These are phyloP conservation scores for Agriopis leucophaearia DNA, from an alignment of 2,888 invertebrate genomes.

Conservation along the genomic window DNA sequence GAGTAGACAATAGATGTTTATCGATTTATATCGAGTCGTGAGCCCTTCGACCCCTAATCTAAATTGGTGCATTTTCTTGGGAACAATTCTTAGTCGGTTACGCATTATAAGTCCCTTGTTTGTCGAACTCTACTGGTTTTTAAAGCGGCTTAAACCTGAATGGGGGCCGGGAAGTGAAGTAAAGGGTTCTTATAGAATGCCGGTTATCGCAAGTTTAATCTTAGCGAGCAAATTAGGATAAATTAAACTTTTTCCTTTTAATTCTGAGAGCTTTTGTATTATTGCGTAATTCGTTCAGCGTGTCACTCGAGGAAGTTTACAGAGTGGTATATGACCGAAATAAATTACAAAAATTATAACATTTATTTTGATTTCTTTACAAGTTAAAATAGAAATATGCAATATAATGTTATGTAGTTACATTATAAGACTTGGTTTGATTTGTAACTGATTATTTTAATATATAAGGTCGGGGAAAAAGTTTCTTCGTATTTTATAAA, in stretches of 20 bases:
- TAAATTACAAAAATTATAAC: too few relatives aligned
- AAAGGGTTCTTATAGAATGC: slow-evolving; percentile 81
- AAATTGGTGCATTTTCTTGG: slow-evolving; percentile 65
- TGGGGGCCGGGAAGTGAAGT: slow-evolving; percentile 71
- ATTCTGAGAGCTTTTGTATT: slow-evolving; percentile 74
- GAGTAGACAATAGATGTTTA: slow-evolving; percentile 48
- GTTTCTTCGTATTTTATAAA: too few relatives aligned
- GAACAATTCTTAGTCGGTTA: slow-evolving; percentile 77
- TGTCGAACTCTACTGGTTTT: slow-evolving; percentile 78
- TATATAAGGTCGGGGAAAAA: too few relatives aligned
- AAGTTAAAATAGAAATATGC: neutral
- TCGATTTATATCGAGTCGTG: slow-evolving; percentile 55
- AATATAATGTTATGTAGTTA: too few relatives aligned
- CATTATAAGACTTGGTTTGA: neutral
- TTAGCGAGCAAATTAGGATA: slow-evolving; percentile 84
- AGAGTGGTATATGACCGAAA: slow-evolving; percentile 60
- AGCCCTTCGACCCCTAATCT: slow-evolving; percentile 60
- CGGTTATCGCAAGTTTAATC: slow-evolving; percentile 82
- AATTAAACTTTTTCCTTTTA: slow-evolving; percentile 84
- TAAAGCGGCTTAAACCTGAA: slow-evolving; percentile 81
- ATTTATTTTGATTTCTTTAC: slow-evolving; percentile 16
- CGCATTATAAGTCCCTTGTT: slow-evolving; percentile 82
- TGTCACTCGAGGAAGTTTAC: slow-evolving; percentile 67
- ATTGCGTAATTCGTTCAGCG: slow-evolving; percentile 75
- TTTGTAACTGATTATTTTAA: slow-evolving; percentile 32